phyloP scores from a whole-genome alignment of 1,140 invertebrate species.

The Zophobas morio region DNA sequence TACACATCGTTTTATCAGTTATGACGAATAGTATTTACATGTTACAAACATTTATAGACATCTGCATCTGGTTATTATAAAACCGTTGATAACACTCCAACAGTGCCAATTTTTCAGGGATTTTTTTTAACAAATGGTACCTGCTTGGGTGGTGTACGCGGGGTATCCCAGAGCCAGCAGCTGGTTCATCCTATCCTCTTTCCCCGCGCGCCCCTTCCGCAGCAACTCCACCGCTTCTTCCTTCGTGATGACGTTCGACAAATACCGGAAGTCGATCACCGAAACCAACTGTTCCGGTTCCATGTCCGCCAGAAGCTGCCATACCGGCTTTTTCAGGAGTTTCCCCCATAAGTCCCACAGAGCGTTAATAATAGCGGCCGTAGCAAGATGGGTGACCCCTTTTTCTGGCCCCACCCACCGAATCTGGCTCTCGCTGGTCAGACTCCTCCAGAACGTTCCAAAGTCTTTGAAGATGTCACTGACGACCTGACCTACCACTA shows the following conservation, averaged over 20 bases:
- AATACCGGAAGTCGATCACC: constrained; percentile 88
- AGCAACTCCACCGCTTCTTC: constrained; percentile 86
- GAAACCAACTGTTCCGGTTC: constrained; percentile 86
- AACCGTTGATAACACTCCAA: no score
- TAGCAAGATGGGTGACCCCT: constrained; percentile 90
- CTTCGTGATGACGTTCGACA: constrained; percentile 85
- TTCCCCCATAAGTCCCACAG: constrained; percentile 94
- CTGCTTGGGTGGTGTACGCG: constrained; percentile 85
- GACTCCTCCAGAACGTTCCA: constrained; percentile 81
- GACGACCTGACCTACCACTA: constrained; percentile 77
- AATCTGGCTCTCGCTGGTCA: constrained; percentile 90
- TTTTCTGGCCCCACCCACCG: constrained; percentile 96
- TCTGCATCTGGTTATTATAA: no score
- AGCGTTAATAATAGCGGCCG: constrained; percentile 90
- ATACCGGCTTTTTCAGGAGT: constrained; percentile 87
- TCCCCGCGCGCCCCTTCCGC: constrained; percentile 72
- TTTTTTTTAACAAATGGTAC: constrained; percentile 63
- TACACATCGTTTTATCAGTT: no score
- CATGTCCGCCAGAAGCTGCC: constrained; percentile 88
- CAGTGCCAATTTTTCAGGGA: not conserved
- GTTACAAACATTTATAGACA: no score
- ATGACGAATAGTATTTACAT: no score
- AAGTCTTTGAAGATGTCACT: constrained; percentile 85
- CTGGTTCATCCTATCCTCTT: constrained; percentile 73
- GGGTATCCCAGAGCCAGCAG: constrained; percentile 79